Conservation (phyloP, 1,140 invertebrate species). For the Dendroctonus ponderosae region DNA sequence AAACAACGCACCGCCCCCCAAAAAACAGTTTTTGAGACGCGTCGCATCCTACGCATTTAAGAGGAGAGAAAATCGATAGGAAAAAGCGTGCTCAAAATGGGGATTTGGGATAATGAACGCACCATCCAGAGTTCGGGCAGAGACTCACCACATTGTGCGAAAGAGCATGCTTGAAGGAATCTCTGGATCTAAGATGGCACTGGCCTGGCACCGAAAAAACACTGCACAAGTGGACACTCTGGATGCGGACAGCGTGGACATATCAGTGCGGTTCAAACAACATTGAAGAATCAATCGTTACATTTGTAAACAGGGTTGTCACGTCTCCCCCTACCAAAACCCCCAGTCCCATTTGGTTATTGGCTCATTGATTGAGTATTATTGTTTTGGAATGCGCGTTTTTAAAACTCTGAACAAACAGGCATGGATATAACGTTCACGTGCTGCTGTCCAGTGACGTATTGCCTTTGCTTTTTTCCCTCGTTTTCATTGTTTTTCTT, state of each 20-base stretch:
- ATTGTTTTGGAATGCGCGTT: constrained; percentile 54
- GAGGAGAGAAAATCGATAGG: constrained; percentile 29
- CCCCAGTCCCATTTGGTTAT: constrained; percentile 53
- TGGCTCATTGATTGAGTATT: constrained; percentile 55
- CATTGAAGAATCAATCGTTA: constrained; percentile 53
- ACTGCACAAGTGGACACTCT: neutral
- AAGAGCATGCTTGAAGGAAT: constrained; percentile 32
- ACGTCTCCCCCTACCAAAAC: constrained; percentile 49
- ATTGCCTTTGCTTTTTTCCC: constrained; percentile 41
- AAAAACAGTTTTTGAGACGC: constrained; percentile 27
- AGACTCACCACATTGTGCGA: constrained; percentile 27
- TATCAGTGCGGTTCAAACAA: constrained; percentile 50
- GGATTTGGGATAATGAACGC: constrained; percentile 28
- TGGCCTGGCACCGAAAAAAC: neutral
- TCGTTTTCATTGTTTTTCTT: constrained; percentile 37
- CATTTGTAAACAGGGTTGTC: constrained; percentile 54
- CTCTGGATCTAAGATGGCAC: constrained; percentile 5
- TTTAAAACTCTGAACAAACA: constrained; percentile 53
- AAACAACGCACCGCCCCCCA: constrained; percentile 15
- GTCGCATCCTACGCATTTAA: constrained; percentile 25
- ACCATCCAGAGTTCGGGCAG: constrained; percentile 7
- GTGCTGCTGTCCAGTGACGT: constrained; percentile 41
- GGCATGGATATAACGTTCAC: constrained; percentile 38
- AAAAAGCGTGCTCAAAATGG: constrained; percentile 33
- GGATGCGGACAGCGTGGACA: constrained; percentile 40